phyloP scores from a whole-genome alignment of 1,140 invertebrate species.

The Pseudachorutes palmiensis region DNA sequence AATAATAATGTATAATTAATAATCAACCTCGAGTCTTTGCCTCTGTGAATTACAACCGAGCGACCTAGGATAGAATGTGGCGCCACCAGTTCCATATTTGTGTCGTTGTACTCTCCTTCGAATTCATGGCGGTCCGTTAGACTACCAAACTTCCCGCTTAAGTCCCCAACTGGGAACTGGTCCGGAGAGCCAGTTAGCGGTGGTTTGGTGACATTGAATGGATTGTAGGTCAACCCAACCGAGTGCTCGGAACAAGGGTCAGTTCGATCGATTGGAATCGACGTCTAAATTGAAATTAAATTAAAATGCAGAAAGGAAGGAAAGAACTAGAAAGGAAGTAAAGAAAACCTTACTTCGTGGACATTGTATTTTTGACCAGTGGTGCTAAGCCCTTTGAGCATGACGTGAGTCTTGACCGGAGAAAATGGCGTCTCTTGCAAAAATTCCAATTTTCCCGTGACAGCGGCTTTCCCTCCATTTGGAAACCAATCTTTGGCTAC shows the following conservation, averaged over 20 bases:
- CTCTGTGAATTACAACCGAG: slow-evolving; percentile 76
- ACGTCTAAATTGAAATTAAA: slow-evolving; percentile 26
- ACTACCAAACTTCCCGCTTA: slow-evolving; percentile 79
- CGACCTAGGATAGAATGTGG: slow-evolving; percentile 71
- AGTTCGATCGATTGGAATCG: slow-evolving; percentile 31
- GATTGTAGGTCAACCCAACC: slow-evolving; percentile 75
- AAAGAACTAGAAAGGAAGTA: not conserved
- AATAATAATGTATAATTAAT: not conserved
- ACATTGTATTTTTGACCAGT: slow-evolving; percentile 67
- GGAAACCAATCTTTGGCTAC: slow-evolving; percentile 79
- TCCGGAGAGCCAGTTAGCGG: slow-evolving; percentile 64
- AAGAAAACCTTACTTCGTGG: slow-evolving; percentile 56
- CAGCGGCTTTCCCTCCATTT: slow-evolving; percentile 55
- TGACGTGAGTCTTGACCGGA: slow-evolving; percentile 65
- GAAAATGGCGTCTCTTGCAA: slow-evolving; percentile 75
- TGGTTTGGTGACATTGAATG: slow-evolving; percentile 57
- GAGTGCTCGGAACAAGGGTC: slow-evolving; percentile 62
- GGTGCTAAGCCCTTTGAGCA: slow-evolving; percentile 61
- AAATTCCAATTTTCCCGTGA: slow-evolving; percentile 54
- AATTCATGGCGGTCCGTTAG: slow-evolving; percentile 46
- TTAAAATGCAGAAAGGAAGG: not conserved
- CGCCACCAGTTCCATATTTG: slow-evolving; percentile 74
- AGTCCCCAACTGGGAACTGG: slow-evolving; percentile 79
- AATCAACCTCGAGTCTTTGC: slow-evolving; percentile 49
- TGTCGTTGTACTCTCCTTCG: slow-evolving; percentile 65